These are phyloP conservation scores for Drosophila tripunctata DNA, from an alignment of 2,888 invertebrate species.

Conservation along the genomic window DNA sequence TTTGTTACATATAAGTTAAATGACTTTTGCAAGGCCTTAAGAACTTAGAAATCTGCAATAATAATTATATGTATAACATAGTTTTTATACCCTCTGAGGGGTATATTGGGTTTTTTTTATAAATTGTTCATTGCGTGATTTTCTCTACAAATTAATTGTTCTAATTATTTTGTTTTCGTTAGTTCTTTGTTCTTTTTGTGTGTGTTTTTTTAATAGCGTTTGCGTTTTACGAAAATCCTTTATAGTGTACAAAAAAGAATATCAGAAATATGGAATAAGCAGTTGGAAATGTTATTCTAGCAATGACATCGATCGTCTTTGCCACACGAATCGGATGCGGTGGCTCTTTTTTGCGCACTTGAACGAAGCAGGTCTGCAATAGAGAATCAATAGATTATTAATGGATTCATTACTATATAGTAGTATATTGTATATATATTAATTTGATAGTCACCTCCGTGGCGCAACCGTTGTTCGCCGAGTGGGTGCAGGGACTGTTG, in stretches of 20 bases:
- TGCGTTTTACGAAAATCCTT: slow-evolving; percentile 87
- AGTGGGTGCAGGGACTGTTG: slow-evolving; percentile 91
- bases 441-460: slow-evolving; percentile 87
- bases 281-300: slow-evolving; percentile 96
- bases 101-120: slow-evolving; percentile 20
- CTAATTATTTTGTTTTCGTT: slow-evolving; percentile 23
- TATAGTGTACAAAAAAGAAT: slow-evolving; percentile 98
- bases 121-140: slow-evolving; percentile 7
- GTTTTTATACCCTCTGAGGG: no score
- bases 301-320: slow-evolving; percentile 97
- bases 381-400: slow-evolving; percentile 37
- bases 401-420: not conserved
- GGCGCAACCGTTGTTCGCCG: slow-evolving; percentile 94
- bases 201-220: slow-evolving; percentile 61
- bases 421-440: not conserved
- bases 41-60: slow-evolving; percentile 42
- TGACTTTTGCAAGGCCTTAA: slow-evolving; percentile 53
- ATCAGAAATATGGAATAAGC: slow-evolving; percentile 96
- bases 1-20: slow-evolving; percentile 66
- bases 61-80: no score
- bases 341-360: slow-evolving; percentile 95
- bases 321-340: slow-evolving; percentile 96
- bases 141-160: slow-evolving; percentile 26
- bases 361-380: slow-evolving; percentile 91
- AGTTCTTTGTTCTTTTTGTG: slow-evolving; percentile 39